Evolutionary conservation across 1,140 invertebrate genomes (phyloP).

Genomic region (Tribolium madens): DNA sequence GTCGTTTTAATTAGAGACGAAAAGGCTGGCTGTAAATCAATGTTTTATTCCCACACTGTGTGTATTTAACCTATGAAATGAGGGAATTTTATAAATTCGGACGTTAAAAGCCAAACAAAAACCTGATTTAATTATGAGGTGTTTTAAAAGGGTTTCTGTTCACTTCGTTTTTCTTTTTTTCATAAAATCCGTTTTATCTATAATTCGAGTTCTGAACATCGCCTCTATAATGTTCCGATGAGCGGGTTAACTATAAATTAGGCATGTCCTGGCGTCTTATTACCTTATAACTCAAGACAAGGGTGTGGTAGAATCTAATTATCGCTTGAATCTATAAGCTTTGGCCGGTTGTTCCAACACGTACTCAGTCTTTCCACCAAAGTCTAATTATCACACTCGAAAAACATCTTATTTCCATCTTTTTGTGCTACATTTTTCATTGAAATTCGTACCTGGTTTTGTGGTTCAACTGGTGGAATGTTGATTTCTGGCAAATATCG

Average conservation of each 20-base stretch:
- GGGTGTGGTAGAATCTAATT: conserved; percentile 63
- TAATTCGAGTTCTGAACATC: conserved; percentile 32
- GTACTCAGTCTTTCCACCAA: conserved; percentile 43
- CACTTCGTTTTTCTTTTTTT: conserved; percentile 41
- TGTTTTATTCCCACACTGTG: conserved; percentile 53
- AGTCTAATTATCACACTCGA: conserved; percentile 36
- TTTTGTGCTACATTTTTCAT: not conserved
- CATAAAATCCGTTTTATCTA: conserved; percentile 46
- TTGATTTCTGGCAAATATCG: conserved; percentile 14
- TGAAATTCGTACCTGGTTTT: not conserved
- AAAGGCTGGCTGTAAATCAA: conserved; percentile 54
- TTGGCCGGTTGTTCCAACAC: conserved; percentile 48
- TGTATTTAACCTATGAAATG: conserved; percentile 24
- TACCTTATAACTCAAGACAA: conserved; percentile 64
- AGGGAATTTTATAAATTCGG: conserved; percentile 38
- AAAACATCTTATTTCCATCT: not conserved
- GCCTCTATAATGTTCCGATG: conserved; percentile 56
- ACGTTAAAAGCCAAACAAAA: conserved; percentile 41
- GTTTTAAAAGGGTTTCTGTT: conserved; percentile 46
- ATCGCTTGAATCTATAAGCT: conserved; percentile 62
- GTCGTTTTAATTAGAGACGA: conserved; percentile 58
- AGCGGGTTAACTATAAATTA: conserved; percentile 62
- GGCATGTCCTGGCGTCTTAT: conserved; percentile 61
- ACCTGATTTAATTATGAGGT: conserved; percentile 55
- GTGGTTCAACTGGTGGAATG: conserved; percentile 3